These are phyloP conservation scores for Exocentrus adspersus DNA, from an alignment of 2,888 invertebrate genomes.

Conservation along the genomic window DNA sequence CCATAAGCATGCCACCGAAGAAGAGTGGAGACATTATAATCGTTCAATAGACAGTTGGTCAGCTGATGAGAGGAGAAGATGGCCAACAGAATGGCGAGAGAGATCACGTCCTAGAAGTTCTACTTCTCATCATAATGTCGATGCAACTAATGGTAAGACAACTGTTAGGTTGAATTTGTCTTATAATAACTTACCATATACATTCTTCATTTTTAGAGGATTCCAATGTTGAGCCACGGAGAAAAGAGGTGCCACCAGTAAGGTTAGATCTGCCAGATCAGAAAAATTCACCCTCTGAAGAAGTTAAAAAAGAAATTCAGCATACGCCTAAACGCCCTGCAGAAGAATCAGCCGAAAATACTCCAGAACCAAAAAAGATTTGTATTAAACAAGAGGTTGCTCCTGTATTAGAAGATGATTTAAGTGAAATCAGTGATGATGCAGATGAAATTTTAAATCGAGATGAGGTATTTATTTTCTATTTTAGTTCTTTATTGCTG, in stretches of 20 bases:
- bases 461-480: slow-evolving; percentile 68
- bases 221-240: slow-evolving; percentile 41
- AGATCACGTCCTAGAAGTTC: slow-evolving; percentile 64
- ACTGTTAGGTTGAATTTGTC: too few relatives aligned
- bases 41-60: slow-evolving; percentile 59
- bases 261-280: slow-evolving; percentile 47
- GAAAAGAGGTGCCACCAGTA: slow-evolving; percentile 42
- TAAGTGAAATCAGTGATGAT: slow-evolving; percentile 90
- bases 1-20: slow-evolving; percentile 56
- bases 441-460: slow-evolving; percentile 87
- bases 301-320: slow-evolving; percentile 45
- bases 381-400: slow-evolving; percentile 45
- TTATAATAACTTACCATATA: too few relatives aligned
- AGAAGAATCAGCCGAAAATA: slow-evolving; percentile 60
- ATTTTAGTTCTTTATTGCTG: not conserved
- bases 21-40: slow-evolving; percentile 61
- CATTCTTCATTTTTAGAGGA: slow-evolving; percentile 43
- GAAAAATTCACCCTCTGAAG: slow-evolving; percentile 58
- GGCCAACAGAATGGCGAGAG: slow-evolving; percentile 57
- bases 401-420: slow-evolving; percentile 71
- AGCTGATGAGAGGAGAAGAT: slow-evolving; percentile 67
- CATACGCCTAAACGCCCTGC: slow-evolving; percentile 53
- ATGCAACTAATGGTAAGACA: slow-evolving; percentile 31
- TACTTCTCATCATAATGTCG: slow-evolving; percentile 56
- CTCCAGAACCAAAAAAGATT: slow-evolving; percentile 64